phyloP scores from a whole-genome alignment of 2,113 vertebrate genomes.

The Chloropsis hardwickii region DNA sequence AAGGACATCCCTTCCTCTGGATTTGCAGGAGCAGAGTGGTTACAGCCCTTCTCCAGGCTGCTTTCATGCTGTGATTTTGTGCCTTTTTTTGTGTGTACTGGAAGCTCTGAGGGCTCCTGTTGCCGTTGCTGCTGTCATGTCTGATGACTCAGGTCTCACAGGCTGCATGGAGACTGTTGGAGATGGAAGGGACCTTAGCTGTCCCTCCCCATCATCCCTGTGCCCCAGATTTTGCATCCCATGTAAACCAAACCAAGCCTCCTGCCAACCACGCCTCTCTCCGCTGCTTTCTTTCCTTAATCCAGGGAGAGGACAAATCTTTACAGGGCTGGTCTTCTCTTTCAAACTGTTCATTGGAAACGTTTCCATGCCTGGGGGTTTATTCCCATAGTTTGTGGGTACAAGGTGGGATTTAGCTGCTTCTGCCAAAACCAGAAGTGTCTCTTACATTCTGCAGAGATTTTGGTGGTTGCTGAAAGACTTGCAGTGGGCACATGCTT shows the following conservation, averaged over 20 bases:
- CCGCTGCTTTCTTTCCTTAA: neutral
- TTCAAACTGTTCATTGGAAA: neutral
- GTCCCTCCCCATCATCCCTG: neutral
- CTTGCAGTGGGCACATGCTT: neutral
- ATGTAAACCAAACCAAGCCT: neutral
- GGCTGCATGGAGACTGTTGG: neutral
- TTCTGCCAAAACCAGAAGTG: neutral
- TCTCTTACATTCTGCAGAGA: neutral
- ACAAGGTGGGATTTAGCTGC: neutral
- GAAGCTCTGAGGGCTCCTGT: neutral
- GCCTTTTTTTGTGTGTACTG: neutral
- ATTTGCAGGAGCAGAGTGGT: neutral
- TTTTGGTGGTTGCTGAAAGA: neutral
- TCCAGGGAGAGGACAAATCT: neutral
- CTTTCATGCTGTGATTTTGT: neutral
- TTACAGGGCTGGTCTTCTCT: neutral
- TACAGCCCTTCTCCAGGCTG: neutral
- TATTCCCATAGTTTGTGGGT: neutral
- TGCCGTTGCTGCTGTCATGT: neutral
- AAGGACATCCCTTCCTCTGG: neutral
- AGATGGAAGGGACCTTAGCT: neutral
- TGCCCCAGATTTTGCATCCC: neutral
- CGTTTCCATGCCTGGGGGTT: neutral
- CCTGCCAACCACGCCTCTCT: neutral
- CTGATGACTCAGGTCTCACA: neutral